Evolutionary conservation across 2,113 vertebrate species (phyloP).

Genomic region (Nymphicus hollandicus): DNA sequence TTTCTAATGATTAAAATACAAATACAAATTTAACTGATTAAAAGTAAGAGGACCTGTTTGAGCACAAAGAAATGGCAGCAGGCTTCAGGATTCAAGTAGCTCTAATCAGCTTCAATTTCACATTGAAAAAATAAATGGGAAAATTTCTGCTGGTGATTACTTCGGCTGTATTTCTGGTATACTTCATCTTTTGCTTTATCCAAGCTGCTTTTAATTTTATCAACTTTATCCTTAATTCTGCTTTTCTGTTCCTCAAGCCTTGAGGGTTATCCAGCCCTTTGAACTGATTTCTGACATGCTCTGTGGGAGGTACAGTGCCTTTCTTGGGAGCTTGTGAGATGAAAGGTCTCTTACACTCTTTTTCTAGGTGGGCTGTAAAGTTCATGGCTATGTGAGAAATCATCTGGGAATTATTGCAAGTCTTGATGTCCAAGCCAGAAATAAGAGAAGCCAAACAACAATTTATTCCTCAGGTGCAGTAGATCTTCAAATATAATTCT

Average conservation of each 20-base stretch:
- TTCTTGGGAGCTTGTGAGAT: background rate
- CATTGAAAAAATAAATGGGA: background rate
- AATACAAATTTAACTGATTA: background rate
- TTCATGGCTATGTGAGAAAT: background rate
- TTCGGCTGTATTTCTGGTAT: background rate
- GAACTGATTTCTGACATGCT: background rate
- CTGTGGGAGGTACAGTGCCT: background rate
- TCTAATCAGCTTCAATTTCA: slow-evolving; percentile 10
- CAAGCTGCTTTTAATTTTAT: slow-evolving; percentile 17
- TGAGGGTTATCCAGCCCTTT: background rate
- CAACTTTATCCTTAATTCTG: background rate
- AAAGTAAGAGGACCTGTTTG: slow-evolving; percentile 30
- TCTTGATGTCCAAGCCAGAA: background rate
- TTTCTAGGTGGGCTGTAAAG: background rate
- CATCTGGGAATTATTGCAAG: background rate
- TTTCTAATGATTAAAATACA: slow-evolving; percentile 18
- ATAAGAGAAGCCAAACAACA: background rate
- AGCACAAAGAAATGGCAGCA: background rate
- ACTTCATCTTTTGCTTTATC: background rate
- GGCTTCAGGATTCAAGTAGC: background rate
- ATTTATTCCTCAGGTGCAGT: background rate
- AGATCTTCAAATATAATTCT: background rate
- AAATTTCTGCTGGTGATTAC: background rate
- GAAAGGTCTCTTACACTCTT: background rate
- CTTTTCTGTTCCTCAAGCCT: background rate